A percentile compares a stretch with the other conserved stretches of the same genome.
phyloP scores from a whole-genome alignment of 2,113 vertebrate species.

The Semnornis frantzii region DNA sequence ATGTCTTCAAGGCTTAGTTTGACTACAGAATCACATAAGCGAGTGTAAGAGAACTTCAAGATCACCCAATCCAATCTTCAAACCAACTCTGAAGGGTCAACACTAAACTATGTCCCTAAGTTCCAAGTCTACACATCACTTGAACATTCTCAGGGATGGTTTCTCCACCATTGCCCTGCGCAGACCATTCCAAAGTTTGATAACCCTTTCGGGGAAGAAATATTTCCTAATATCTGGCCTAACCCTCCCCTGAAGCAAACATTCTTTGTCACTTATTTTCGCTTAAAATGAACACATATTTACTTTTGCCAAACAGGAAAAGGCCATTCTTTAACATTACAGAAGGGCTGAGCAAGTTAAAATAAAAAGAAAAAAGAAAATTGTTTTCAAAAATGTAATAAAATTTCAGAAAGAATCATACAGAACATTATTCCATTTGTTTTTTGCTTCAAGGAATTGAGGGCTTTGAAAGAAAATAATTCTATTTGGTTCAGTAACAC shows the following conservation, averaged over 20 bases:
- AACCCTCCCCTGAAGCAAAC: too few relatives aligned
- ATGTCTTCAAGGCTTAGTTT: not conserved
- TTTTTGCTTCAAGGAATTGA: not conserved
- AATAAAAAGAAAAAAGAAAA: not conserved
- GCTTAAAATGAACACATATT: not conserved
- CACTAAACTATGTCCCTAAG: too few relatives aligned
- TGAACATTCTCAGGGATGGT: too few relatives aligned
- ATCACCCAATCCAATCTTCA: too few relatives aligned
- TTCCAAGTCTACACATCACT: too few relatives aligned
- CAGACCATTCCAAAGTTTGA: too few relatives aligned
- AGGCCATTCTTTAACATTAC: not conserved
- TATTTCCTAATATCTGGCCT: too few relatives aligned
- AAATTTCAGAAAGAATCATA: not conserved
- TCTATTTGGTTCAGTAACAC: not conserved
- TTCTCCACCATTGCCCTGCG: too few relatives aligned
- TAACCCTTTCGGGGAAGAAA: too few relatives aligned
- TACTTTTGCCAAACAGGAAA: not conserved
- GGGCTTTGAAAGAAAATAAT: not conserved
- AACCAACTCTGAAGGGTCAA: too few relatives aligned
- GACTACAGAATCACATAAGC: not conserved
- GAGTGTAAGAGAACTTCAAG: too few relatives aligned
- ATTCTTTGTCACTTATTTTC: not conserved
- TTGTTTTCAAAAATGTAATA: not conserved
- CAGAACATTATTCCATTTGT: not conserved
- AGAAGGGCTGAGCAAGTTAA: not conserved